Percentiles rank a stretch among this genome's conserved stretches.
phyloP scores from a whole-genome alignment of 2,888 invertebrate genomes.

The Diarsia dahlii region DNA sequence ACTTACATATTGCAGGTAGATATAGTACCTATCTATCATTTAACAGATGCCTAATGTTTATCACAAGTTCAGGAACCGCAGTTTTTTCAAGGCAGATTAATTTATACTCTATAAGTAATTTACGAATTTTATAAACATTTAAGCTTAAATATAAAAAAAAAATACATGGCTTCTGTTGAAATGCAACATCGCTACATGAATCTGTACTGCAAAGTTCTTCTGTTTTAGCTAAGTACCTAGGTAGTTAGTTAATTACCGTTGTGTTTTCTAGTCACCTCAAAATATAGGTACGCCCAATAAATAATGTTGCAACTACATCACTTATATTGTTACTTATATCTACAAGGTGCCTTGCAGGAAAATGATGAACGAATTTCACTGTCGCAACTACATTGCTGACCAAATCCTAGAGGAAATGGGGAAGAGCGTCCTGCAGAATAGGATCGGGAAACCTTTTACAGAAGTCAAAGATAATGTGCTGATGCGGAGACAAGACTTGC shows the following conservation, averaged over 20 bases:
- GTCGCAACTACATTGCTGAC: slow-evolving; percentile 93
- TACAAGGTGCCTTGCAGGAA: slow-evolving; percentile 83
- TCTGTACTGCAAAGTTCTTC: neutral
- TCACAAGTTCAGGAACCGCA: too few relatives aligned
- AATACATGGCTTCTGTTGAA: neutral
- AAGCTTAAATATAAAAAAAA: neutral
- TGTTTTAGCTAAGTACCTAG: neutral
- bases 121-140: neutral
- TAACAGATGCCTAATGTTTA: too few relatives aligned
- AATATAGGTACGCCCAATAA: neutral
- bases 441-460: slow-evolving; percentile 80
- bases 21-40: too few relatives aligned
- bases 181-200: neutral
- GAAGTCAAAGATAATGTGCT: slow-evolving; percentile 61
- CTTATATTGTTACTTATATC: neutral
- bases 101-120: neutral
- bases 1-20: too few relatives aligned
- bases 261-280: neutral
- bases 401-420: slow-evolving; percentile 93
- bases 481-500: slow-evolving; percentile 79
- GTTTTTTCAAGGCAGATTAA: neutral
- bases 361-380: slow-evolving; percentile 95
- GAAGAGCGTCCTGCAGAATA: slow-evolving; percentile 80
- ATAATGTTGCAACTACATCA: neutral
- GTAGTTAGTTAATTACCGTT: neutral